These are phyloP conservation scores for Semnornis frantzii DNA, from an alignment of 2,113 vertebrate genomes.

Conservation along the genomic window DNA sequence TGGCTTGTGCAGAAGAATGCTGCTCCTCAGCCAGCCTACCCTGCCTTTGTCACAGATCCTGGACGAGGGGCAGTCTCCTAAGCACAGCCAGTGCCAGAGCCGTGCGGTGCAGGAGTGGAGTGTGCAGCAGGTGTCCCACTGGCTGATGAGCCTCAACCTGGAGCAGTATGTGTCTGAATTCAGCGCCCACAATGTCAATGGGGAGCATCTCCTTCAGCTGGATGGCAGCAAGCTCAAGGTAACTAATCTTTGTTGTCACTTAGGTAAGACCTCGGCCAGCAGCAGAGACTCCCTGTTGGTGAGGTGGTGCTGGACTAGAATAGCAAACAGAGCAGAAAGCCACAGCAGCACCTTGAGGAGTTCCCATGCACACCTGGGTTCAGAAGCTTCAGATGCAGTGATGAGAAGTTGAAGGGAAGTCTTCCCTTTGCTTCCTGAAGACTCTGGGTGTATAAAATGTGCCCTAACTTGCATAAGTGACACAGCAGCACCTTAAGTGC, in stretches of 20 bases:
- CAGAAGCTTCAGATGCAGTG: neutral
- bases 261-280: neutral
- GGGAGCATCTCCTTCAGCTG: slow-evolving; percentile 89
- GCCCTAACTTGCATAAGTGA: neutral
- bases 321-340: neutral
- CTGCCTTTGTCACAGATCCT: slow-evolving; percentile 82
- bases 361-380: neutral
- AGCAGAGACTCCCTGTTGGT: neutral
- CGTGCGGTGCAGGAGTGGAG: slow-evolving; percentile 88
- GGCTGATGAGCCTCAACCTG: slow-evolving; percentile 89
- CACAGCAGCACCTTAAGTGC: neutral
- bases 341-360: neutral
- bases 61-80: slow-evolving; percentile 86
- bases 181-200: slow-evolving; percentile 89
- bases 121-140: slow-evolving; percentile 90
- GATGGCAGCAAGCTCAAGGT: slow-evolving; percentile 92
- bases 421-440: neutral
- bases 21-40: neutral
- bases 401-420: no score
- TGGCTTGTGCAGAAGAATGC: neutral
- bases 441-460: neutral
- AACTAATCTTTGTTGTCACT: neutral
- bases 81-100: slow-evolving; percentile 85
- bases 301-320: neutral
- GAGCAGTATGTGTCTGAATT: slow-evolving; percentile 92